Conservation (phyloP, 1,140 invertebrate species). For the Drosophila teissieri region DNA sequence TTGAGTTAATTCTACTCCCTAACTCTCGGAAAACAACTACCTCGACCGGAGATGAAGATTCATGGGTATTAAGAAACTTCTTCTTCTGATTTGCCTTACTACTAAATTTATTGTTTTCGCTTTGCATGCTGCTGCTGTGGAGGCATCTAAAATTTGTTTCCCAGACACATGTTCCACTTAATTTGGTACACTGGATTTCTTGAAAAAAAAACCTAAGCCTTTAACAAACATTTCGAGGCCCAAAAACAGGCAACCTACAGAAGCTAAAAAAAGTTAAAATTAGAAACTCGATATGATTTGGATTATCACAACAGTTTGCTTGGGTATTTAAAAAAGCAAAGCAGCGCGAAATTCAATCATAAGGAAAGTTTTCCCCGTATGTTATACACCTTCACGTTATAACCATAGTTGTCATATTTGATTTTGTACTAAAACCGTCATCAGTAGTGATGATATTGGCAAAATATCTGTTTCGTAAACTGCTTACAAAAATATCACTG, state of each 20-base stretch:
- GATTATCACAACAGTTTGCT: slow-evolving; percentile 45
- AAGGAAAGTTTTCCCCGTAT: not conserved
- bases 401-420: no score
- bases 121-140: slow-evolving; percentile 25
- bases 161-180: slow-evolving; percentile 66
- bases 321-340: slow-evolving; percentile 16
- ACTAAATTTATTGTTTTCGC: slow-evolving; percentile 56
- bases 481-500: not conserved
- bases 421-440: no score
- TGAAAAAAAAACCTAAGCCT: slow-evolving; percentile 14
- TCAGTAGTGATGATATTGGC: no score
- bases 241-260: slow-evolving; percentile 37
- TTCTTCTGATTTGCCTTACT: slow-evolving; percentile 73
- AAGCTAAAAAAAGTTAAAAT: slow-evolving; percentile 59
- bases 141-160: slow-evolving; percentile 67
- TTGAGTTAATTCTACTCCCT: slow-evolving; percentile 36
- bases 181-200: slow-evolving; percentile 73
- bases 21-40: slow-evolving; percentile 1
- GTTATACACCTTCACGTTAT: not conserved
- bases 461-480: not conserved
- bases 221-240: slow-evolving; percentile 20
- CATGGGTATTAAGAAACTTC: slow-evolving; percentile 72
- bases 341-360: not conserved
- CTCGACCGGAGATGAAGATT: slow-evolving; percentile 53
- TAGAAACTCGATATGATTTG: slow-evolving; percentile 69